phyloP scores from a whole-genome alignment of 2,888 invertebrate species.

The Acronicta psi region DNA sequence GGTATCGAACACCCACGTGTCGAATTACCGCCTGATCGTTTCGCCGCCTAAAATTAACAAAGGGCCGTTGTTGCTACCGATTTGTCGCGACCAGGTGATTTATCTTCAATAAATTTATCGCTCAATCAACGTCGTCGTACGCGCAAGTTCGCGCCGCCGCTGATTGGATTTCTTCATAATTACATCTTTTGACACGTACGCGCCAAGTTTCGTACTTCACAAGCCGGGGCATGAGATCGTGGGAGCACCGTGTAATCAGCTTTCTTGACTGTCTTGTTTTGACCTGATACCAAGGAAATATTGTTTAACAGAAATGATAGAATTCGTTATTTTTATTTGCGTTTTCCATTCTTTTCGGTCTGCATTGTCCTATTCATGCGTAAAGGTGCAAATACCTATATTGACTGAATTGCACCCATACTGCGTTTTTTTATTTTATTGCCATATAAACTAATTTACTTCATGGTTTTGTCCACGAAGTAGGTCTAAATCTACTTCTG shows the following conservation, averaged over 20 bases:
- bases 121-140: conserved; percentile 81
- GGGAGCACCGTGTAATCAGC: conserved; percentile 88
- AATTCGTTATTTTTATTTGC: background rate
- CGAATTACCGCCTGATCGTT: conserved; percentile 52
- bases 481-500: too few species aligned
- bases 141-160: conserved; percentile 78
- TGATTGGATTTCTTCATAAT: conserved; percentile 89
- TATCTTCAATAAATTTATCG: conserved; percentile 87
- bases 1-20: conserved; percentile 52
- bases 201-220: conserved; percentile 86
- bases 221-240: conserved; percentile 85
- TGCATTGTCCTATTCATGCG: too few species aligned
- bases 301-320: conserved; percentile 59
- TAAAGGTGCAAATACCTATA: too few species aligned
- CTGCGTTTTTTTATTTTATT: too few species aligned
- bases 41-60: conserved; percentile 63
- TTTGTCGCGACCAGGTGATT: conserved; percentile 84
- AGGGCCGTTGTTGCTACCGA: conserved; percentile 77
- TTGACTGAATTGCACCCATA: too few species aligned
- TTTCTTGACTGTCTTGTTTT: conserved; percentile 86
- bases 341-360: too few species aligned
- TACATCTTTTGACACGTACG: conserved; percentile 89
- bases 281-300: conserved; percentile 75
- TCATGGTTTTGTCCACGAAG: too few species aligned
- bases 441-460: too few species aligned